Evolutionary conservation across 2,888 invertebrate species (phyloP), one percentile per base, ranked within the genome.

Genomic region (Hyles lineata): DNA sequence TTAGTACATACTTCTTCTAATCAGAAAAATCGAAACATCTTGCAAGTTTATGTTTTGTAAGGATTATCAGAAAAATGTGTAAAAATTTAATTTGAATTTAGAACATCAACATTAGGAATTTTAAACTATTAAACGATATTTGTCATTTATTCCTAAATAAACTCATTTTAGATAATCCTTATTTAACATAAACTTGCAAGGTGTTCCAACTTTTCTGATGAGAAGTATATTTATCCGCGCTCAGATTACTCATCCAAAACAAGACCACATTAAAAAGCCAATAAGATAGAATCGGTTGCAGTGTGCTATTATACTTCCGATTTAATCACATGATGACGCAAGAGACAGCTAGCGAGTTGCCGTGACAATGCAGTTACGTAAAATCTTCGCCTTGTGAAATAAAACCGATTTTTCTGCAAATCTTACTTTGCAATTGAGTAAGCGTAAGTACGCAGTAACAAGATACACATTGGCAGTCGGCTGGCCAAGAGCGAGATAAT

Each of bases 301-400:
- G 2, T 15, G n/a, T 5, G 6, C n/a, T 19, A 55, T 55, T 55
- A 29, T 2, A 55, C 55, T 19, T 55, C 55, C 55, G 55, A 55
- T 55, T 55, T n/a, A 55, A 55, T 43, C 43, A 43, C n/a, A 55
- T 55, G n/a, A n/a, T 55, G 55, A 55, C n/a, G 55, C n/a, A 55
- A 55, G 55, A 55, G n/a, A 55, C 55, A n/a, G n/a, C 17, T 19
- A 19, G 55, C 52, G 19, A n/a, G 55, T 19, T 55, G 19, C 17
- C 55, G 55, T 55, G n/a, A n/a, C 55, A 5, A 50, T 19, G n/a
- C 55, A n/a, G n/a, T 55, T n/a, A 55, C 19, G 17, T 55, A n/a
- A 17, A 55, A 17, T 19, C 19, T 1, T 50, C 11, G 50, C 11
- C 11, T 55, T 55, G n/a, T n/a, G 55, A 55, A 55, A 55, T 55